A percentile compares a stretch with the other conserved stretches of the same genome.
These are phyloP conservation scores for Dusona sp. DNA, from an alignment of 2,888 invertebrate species.

Conservation along the genomic window DNA sequence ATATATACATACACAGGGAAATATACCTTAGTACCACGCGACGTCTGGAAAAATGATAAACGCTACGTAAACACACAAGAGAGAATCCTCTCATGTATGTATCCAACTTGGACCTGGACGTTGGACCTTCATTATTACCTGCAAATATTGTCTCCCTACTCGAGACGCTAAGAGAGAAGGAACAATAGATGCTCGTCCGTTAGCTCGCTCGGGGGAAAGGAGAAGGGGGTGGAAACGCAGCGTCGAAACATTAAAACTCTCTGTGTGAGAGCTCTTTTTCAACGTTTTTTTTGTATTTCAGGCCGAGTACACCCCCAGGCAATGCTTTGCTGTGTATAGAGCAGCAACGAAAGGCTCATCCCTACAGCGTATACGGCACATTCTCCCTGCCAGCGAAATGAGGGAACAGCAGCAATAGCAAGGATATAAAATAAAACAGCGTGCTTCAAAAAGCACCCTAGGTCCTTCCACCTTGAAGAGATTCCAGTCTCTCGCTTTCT, in stretches of 20 bases:
- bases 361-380: constrained; percentile 36
- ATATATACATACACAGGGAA: background rate
- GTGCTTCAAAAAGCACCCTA: constrained; percentile 21
- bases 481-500: constrained; percentile 45
- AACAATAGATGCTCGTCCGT: constrained; percentile 61
- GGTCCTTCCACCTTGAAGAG: constrained; percentile 24
- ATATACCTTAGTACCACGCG: constrained; percentile 32
- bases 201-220: constrained; percentile 25
- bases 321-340: constrained; percentile 30
- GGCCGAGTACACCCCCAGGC: constrained; percentile 56
- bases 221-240: constrained; percentile 38
- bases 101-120: constrained; percentile 59
- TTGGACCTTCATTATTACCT: constrained; percentile 70
- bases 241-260: constrained; percentile 46
- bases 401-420: constrained; percentile 31
- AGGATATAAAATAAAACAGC: constrained; percentile 49
- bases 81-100: constrained; percentile 65
- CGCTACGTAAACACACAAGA: constrained; percentile 75
- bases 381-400: constrained; percentile 35
- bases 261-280: constrained; percentile 28
- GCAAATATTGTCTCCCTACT: constrained; percentile 69
- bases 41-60: constrained; percentile 80
- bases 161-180: constrained; percentile 62
- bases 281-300: constrained; percentile 28
- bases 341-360: constrained; percentile 61